A percentile compares a stretch with the other conserved stretches of the same genome.
Conservation (phyloP, 2,888 invertebrate genomes). For the Stenotaenia linearis region DNA sequence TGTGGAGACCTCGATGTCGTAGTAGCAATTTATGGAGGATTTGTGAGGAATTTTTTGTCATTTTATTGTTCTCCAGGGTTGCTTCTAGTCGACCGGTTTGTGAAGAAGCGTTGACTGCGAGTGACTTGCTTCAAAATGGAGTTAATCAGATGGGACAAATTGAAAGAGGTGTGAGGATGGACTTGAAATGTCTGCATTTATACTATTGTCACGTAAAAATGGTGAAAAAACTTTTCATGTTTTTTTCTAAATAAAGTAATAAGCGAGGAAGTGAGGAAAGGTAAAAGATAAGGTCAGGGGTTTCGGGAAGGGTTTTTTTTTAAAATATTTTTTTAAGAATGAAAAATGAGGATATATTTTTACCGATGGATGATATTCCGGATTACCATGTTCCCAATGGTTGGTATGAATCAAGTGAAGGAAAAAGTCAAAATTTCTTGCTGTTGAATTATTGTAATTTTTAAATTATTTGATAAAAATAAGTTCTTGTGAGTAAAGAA, state of each 20-base stretch:
- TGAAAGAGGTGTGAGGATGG: neutral
- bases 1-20: neutral
- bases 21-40: neutral
- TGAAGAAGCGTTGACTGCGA: neutral
- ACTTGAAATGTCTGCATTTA: neutral
- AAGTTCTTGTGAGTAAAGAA: too few species aligned
- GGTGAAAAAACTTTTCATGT: neutral
- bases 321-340: too few species aligned
- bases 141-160: slow-evolving; percentile 7
- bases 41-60: neutral
- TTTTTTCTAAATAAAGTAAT: neutral
- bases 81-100: neutral
- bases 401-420: too few species aligned
- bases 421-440: too few species aligned
- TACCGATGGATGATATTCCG: too few species aligned
- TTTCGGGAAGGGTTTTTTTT: too few species aligned
- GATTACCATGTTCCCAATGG: too few species aligned
- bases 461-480: too few species aligned
- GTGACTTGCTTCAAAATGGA: slow-evolving; percentile 3
- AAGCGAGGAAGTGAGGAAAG: too few species aligned
- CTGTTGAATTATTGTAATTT: too few species aligned
- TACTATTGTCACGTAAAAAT: neutral
- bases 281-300: too few species aligned
- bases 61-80: neutral
- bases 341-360: too few species aligned